Evolutionary conservation across 1,140 invertebrate species (phyloP).

Genomic region (Drosophila equinoxialis): DNA sequence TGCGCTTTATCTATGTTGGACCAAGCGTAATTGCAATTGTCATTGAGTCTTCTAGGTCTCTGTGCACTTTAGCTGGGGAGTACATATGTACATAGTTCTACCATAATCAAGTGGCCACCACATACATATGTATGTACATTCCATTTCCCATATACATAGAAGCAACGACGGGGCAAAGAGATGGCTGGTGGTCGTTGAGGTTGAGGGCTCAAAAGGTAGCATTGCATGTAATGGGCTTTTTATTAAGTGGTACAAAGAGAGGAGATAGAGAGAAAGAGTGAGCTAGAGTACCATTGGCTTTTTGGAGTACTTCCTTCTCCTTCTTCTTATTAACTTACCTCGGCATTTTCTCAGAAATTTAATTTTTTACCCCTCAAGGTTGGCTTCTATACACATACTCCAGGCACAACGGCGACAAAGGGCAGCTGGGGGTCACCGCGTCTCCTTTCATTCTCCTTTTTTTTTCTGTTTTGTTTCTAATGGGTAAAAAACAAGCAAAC

Average conservation of each 20-base stretch:
- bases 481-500: constrained; percentile 1
- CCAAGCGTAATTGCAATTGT: constrained; percentile 39
- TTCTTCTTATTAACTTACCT: not conserved
- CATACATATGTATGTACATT: not conserved
- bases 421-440: not conserved
- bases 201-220: constrained; percentile 3
- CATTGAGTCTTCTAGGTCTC: constrained; percentile 3
- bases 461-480: not conserved
- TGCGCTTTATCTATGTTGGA: constrained; percentile 29
- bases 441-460: too few relatives aligned
- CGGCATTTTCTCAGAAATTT: constrained; percentile 8
- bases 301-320: not conserved
- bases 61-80: constrained; percentile 5
- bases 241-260: constrained; percentile 28
- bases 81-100: not conserved
- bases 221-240: constrained; percentile 36
- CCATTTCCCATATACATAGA: not conserved
- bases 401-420: not conserved
- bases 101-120: constrained; percentile 9
- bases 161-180: not conserved
- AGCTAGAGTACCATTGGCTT: not conserved
- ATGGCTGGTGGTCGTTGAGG: too few relatives aligned
- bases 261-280: not conserved
- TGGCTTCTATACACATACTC: not conserved
- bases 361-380: not conserved